Base-by-base conservation (phyloP, 2,888 invertebrate genomes). In the Ophion obscuratus region DNA sequence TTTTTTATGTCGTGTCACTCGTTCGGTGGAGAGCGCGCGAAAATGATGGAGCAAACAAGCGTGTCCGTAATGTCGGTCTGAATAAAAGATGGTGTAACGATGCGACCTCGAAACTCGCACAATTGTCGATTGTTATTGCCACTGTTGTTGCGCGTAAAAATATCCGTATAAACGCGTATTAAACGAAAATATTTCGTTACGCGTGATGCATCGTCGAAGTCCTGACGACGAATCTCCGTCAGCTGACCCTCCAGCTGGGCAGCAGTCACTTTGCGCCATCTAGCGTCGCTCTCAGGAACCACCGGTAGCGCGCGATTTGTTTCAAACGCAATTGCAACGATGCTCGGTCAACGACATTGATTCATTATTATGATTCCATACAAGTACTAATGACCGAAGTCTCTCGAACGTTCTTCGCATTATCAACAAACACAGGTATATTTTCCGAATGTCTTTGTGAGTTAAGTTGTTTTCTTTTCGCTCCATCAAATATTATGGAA, bases 241-340 rank as follows among this genome's bases (percentile, higher is more conserved):
- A 76, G 76, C 76, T 76, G 76, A 66, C 66, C 20, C 31, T 67
- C 53, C 76, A 76, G 57, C 76, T 75, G 62, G 14, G 31, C 17
- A 17, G n/a, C 31, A 76, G 20, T 20, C 24, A 3, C 31, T 6
- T 20, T 20, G 75, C 76, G 66, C 53, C 53, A 36, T 36, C 66
- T 20, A 20, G 31, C 66, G 76, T 24, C 6, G 53, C n/a, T 20
- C 53, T 53, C 1, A 9, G 2, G 7, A 53, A 76, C 31, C 31
- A 31, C 2, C 9, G 14, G 17, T 62, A 17, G 14, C 76, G 27
- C 47, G 64, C 17, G 17, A n/a, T n/a, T 59, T 31, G 1, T 27
- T 67, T 40, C 27, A 31, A 74, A 44, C 36, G 27, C 2, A 24
- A 17, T n/a, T 7, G 10, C 64, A 17, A 31, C 27, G 27, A 7